A percentile compares a stretch with the other conserved stretches of the same genome.
phyloP scores from a whole-genome alignment of 2,797 vertebrate species.

The Enteromius argenteus region DNA sequence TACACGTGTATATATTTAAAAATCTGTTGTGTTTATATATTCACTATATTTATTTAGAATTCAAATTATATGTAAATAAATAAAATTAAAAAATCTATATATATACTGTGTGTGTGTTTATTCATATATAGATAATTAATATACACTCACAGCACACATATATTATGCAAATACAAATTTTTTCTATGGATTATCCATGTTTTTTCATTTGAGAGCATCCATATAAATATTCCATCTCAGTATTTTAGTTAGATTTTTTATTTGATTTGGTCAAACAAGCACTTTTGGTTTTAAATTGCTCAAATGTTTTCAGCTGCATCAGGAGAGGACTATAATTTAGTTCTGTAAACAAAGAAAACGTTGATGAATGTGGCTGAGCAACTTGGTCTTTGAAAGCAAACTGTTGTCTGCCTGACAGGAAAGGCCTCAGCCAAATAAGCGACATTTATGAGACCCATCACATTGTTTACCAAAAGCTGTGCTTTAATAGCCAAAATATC shows the following conservation, averaged over 20 bases:
- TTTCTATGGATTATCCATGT: too few relatives aligned
- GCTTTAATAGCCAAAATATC: slow-evolving; percentile 12
- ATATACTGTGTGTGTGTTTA: too few relatives aligned
- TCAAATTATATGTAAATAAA: too few relatives aligned
- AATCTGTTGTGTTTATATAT: too few relatives aligned
- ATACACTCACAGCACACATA: too few relatives aligned
- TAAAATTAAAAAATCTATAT: too few relatives aligned
- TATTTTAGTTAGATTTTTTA: not conserved
- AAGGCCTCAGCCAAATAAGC: not conserved
- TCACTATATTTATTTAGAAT: too few relatives aligned
- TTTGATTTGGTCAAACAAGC: not conserved
- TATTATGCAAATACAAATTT: too few relatives aligned
- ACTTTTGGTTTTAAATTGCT: not conserved
- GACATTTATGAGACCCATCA: not conserved
- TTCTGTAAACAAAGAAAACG: slow-evolving; percentile 5
- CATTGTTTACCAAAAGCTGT: not conserved
- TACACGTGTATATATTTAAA: too few relatives aligned
- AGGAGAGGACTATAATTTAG: not conserved
- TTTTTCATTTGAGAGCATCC: too few relatives aligned
- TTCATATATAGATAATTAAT: too few relatives aligned
- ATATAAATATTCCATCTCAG: too few relatives aligned
- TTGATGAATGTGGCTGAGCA: not conserved
- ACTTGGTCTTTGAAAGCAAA: slow-evolving; percentile 11
- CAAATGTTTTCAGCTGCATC: not conserved
- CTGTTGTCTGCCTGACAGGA: not conserved